Base-by-base conservation (phyloP, 2,888 invertebrate species). In the Blera fallax region DNA sequence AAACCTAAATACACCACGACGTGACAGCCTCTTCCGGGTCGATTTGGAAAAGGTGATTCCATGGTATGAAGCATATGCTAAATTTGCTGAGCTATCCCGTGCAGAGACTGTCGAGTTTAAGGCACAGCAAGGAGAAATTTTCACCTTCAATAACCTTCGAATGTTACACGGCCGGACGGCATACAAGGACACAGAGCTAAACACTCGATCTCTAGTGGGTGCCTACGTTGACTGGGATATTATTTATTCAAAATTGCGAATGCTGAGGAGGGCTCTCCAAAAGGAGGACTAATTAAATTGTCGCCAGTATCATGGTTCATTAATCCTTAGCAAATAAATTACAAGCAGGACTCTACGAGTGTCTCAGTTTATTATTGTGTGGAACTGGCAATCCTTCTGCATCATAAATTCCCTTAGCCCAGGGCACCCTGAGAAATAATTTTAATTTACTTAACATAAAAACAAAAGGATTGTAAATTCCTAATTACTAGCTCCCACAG, bases 171-270 rank as follows among this genome's bases (percentile, higher is more conserved):
- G 96, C 0, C 92, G 96, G 56, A 94, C 93, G 52, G 94, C 93
- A 0, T 96, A 95, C 89, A 93, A 93, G 90, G 95, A 95, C 87
- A 92, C 91, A 1, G 89, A 90, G 0, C 89, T 90, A 2, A 94
- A 94, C 89, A 88, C 89, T 56, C 89, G 96, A 56, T 94, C 94
- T 88, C 90, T 96, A 1, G 94, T 95, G 72, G 96, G 96, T 0
- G 94, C 94, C 32, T 96, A 96, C 89, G 91, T 96, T 1, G 95
- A 96, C 90, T 96, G 96, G 96, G 96, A 96, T 91, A 95, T 95
- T 88, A 93, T 96, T 65, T 95, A 95, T 89, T 96, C 96, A 0
- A 93, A 94, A 88, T 83, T 91, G 56, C 88, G 91, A 14, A 88
- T 88, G 24, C 60, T 89, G 4, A 77, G 52, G 24, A 52, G 43